These are phyloP conservation scores for Oxyruncus cristatus DNA, from an alignment of 2,113 vertebrate species.

Conservation along the genomic window DNA sequence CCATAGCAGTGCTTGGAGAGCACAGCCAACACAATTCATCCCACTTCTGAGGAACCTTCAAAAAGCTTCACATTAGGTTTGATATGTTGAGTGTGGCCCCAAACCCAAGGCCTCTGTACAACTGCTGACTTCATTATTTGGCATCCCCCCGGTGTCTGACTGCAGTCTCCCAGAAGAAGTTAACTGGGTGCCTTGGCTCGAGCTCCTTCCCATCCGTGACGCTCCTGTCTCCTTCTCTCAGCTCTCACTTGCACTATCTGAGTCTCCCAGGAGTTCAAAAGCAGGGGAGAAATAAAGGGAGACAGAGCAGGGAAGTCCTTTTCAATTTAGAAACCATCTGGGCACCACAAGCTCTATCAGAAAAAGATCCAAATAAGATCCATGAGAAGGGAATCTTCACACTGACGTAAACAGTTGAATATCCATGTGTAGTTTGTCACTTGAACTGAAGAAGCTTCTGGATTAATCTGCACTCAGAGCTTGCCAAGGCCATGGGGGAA, in stretches of 20 bases:
- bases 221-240: neutral
- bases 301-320: neutral
- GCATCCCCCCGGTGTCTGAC: neutral
- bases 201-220: neutral
- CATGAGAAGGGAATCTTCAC: neutral
- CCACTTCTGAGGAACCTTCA: neutral
- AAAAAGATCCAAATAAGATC: neutral
- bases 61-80: neutral
- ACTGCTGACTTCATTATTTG: neutral
- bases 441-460: neutral
- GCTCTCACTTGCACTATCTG: neutral
- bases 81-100: neutral
- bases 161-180: neutral
- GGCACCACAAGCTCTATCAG: neutral
- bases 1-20: neutral
- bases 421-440: neutral
- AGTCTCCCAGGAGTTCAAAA: neutral
- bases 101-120: neutral
- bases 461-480: neutral
- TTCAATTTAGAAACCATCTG: neutral
- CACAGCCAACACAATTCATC: fast-evolving
- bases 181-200: neutral
- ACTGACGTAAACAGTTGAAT: neutral
- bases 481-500: constrained; percentile 7
- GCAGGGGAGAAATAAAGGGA: neutral